phyloP scores from a whole-genome alignment of 2,888 invertebrate genomes.

The Diarsia mendica region DNA sequence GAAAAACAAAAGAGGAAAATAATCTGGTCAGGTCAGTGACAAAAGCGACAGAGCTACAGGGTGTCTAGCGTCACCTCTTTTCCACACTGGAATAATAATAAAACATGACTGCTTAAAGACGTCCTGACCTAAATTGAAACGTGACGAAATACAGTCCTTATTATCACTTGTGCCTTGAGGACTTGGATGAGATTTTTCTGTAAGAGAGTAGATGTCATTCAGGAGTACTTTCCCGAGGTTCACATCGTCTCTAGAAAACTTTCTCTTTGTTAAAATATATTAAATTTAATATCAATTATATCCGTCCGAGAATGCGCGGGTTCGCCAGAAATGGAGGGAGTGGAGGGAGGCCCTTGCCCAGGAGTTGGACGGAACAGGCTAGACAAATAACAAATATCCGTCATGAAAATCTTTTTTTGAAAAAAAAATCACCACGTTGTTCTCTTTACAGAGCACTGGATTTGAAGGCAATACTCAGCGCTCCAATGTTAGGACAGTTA shows the following conservation, averaged over 20 bases:
- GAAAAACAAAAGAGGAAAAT: neutral
- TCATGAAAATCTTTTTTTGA: neutral
- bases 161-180: neutral
- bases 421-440: neutral
- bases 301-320: too few relatives aligned
- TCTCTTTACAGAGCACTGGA: conserved; percentile 75
- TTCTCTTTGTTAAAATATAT: neutral
- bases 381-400: neutral
- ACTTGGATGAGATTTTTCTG: neutral
- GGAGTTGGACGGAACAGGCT: too few relatives aligned
- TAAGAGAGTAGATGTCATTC: neutral
- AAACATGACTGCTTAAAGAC: too few relatives aligned
- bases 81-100: too few relatives aligned
- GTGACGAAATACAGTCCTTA: neutral
- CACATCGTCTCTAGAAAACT: neutral
- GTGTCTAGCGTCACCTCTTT: too few relatives aligned
- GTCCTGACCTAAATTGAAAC: neutral
- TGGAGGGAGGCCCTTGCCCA: too few relatives aligned
- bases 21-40: neutral
- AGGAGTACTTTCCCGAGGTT: neutral
- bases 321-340: too few relatives aligned
- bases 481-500: conserved; percentile 83
- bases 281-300: neutral
- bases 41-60: too few relatives aligned
- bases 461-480: conserved; percentile 77